phyloP scores from a whole-genome alignment of 2,888 invertebrate genomes.

The Dromius quadrimaculatus region DNA sequence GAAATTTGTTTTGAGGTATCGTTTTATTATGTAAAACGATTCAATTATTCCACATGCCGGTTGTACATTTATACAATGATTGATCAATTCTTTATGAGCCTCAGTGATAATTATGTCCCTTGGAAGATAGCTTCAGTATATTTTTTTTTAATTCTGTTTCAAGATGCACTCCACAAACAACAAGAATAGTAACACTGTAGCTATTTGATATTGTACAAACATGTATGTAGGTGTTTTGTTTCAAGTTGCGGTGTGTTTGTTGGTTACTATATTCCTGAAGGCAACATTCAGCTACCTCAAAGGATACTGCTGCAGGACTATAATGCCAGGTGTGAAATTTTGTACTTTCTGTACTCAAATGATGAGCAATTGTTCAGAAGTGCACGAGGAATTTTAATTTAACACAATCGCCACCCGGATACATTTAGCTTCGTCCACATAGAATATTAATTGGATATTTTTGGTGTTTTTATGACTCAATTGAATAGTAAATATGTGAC shows the following conservation, averaged over 20 bases:
- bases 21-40: too few relatives aligned
- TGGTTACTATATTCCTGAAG: constrained; percentile 17
- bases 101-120: too few relatives aligned
- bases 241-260: constrained; percentile 1
- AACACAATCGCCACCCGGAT: too few relatives aligned
- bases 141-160: neutral
- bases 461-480: too few relatives aligned
- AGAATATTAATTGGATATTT: too few relatives aligned
- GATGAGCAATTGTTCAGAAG: neutral
- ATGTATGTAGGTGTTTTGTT: constrained; percentile 9
- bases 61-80: too few relatives aligned
- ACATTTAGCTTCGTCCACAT: too few relatives aligned
- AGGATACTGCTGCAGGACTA: neutral
- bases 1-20: neutral
- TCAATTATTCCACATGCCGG: too few relatives aligned
- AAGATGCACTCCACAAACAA: neutral
- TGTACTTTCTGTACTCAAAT: neutral
- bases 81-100: too few relatives aligned
- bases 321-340: neutral
- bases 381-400: neutral
- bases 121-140: neutral
- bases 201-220: constrained; percentile 3
- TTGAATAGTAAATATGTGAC: too few relatives aligned
- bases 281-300: constrained; percentile 13
- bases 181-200: neutral